Evolutionary conservation across 1,140 invertebrate genomes (phyloP).

Genomic region (Lanistes nyassanus): DNA sequence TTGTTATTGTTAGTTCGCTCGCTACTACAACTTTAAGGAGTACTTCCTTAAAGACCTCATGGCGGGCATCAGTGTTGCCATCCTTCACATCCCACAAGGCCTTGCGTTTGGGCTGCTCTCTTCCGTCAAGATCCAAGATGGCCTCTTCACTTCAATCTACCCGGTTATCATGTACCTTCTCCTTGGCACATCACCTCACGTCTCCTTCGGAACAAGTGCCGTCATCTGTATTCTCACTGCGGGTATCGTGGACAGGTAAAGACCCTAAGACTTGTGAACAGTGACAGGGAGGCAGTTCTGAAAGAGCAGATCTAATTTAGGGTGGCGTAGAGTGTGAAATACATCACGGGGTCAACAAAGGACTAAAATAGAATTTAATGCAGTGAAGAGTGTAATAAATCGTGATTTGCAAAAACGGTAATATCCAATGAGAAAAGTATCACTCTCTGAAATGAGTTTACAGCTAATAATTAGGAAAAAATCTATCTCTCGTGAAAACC

Average conservation of each 20-base stretch:
- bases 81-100: constrained; percentile 70
- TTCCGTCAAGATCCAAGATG: constrained; percentile 68
- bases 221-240: constrained; percentile 64
- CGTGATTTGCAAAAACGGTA: too few relatives aligned
- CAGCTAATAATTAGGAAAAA: too few relatives aligned
- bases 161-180: constrained; percentile 69
- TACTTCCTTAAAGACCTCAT: constrained; percentile 63
- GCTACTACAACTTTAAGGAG: constrained; percentile 65
- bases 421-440: too few relatives aligned
- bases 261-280: too few relatives aligned
- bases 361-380: too few relatives aligned
- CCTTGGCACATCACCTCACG: constrained; percentile 70
- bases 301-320: too few relatives aligned
- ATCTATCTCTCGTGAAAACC: too few relatives aligned
- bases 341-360: too few relatives aligned
- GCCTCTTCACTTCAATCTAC: constrained; percentile 71
- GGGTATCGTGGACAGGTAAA: constrained; percentile 53
- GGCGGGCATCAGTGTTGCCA: constrained; percentile 68
- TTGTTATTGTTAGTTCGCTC: constrained; percentile 39
- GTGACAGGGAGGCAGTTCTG: too few relatives aligned
- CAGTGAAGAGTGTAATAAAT: too few relatives aligned
- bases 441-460: too few relatives aligned
- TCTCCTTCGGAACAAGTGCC: constrained; percentile 65
- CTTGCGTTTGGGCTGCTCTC: constrained; percentile 70
- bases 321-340: too few relatives aligned